phyloP scores from a whole-genome alignment of 2,888 invertebrate species.

The Lepidonotus clava region DNA sequence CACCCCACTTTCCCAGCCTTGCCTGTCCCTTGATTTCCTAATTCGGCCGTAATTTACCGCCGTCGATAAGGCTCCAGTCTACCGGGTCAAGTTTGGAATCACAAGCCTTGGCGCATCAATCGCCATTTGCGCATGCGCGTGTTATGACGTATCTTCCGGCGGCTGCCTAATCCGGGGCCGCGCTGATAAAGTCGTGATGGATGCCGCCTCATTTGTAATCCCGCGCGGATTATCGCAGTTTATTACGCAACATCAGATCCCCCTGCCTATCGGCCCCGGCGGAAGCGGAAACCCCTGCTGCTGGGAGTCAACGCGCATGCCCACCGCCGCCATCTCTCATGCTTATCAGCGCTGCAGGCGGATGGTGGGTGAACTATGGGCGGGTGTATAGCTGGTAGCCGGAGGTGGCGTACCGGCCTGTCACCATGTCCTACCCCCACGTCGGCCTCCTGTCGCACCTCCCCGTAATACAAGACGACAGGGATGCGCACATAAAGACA shows the following conservation, averaged over 20 bases:
- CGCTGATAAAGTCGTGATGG: conserved; percentile 31
- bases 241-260: conserved; percentile 40
- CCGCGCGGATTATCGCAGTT: conserved; percentile 21
- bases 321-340: not conserved
- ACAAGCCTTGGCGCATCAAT: not conserved
- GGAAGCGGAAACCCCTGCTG: conserved; percentile 15
- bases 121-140: conserved; percentile 39
- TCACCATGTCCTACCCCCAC: not conserved
- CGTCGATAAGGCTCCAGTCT: conserved; percentile 17
- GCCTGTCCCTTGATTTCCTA: not conserved
- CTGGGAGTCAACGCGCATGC: not conserved
- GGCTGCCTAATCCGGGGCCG: not conserved
- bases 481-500: not conserved
- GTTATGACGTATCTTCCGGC: conserved; percentile 23
- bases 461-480: not conserved
- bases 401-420: not conserved
- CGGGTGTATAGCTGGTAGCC: not conserved
- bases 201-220: conserved; percentile 39
- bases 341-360: not conserved
- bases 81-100: conserved; percentile 19
- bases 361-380: not conserved
- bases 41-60: conserved; percentile 28
- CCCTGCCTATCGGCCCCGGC: not conserved
- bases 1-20: not conserved
- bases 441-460: not conserved